phyloP scores from a whole-genome alignment of 2,113 vertebrate species.

The Phocoena phocoena region DNA sequence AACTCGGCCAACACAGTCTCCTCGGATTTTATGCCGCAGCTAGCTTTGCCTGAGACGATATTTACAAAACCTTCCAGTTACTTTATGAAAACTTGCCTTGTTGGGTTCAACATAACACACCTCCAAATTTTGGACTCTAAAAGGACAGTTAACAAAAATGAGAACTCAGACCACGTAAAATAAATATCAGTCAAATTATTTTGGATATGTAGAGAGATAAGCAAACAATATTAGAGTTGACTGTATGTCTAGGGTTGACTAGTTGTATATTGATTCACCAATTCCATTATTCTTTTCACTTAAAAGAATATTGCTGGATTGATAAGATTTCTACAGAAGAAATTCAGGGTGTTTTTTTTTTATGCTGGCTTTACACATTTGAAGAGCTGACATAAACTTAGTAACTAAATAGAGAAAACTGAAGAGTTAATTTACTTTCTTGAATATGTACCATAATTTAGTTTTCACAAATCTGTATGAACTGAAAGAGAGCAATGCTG shows the following conservation, averaged over 20 bases:
- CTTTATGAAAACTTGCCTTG: slow-evolving; percentile 55
- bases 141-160: slow-evolving; percentile 3
- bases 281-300: background rate
- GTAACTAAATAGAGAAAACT: background rate
- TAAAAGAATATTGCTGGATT: background rate
- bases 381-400: background rate
- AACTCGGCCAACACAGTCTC: background rate
- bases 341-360: background rate
- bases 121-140: background rate
- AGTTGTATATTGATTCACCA: background rate
- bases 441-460: background rate
- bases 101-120: background rate
- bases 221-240: background rate
- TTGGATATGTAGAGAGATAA: background rate
- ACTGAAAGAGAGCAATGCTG: background rate
- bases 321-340: background rate
- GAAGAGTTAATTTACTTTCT: background rate
- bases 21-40: slow-evolving; percentile 9
- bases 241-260: background rate
- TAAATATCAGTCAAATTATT: slow-evolving; percentile 6
- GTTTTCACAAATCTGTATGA: background rate
- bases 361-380: background rate
- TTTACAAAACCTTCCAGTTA: slow-evolving; percentile 43
- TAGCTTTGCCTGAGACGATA: slow-evolving; percentile 39
- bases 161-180: background rate